Base-by-base conservation (phyloP, 2,797 vertebrate species). In the Molossus alvarezi region DNA sequence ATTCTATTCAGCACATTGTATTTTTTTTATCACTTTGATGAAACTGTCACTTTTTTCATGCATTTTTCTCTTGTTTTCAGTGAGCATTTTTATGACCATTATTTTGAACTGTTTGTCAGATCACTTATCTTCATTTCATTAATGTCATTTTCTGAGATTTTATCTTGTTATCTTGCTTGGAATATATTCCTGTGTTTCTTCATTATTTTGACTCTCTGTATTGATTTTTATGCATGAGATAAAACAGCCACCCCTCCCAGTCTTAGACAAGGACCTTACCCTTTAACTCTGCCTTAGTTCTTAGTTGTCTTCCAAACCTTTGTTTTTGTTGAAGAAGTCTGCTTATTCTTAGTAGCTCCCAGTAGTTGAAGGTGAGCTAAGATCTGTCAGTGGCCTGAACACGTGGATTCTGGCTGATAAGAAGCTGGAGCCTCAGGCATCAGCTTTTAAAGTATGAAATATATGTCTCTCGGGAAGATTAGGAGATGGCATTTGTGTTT, bases 71-170 rank as follows among this genome's bases (percentile, higher is more conserved):
- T 37, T 17, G 12, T 51, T 25, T 41, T 83, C 9, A 23, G 4
- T 65, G 29, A 58, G 18, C 58, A 23, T 67, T 65, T 48, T 58
- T 82, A 58, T 29, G 29, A 27, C 29, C 13, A 2, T 72, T 48
- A 83, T 83, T 88, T 82, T 82, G 48, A 58, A 33, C 21, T 69
- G 51, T 53, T 64, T 88, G n/a, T 83, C 23, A 73, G 64, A n/a
- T 83, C n/a, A 51, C 37, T 85, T 58, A 33, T 45, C 33, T 45
- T 69, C n/a, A 11, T 75, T 93, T 81, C 60, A 18, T 48, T 88
- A 48, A 64, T 18, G 17, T 17, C 29, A 82, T 71, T 41, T 65
- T 64, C 37, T 94, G 92, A 89, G 51, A 25, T 51, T 29, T 82
- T 37, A 17, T 57, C 27, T 33, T 45, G 9, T 1, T 80, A 5